Percentiles rank a stretch among this genome's conserved stretches.
Evolutionary conservation across 2,113 vertebrate species (phyloP).

Genomic region (Gymnorhina tibicen): DNA sequence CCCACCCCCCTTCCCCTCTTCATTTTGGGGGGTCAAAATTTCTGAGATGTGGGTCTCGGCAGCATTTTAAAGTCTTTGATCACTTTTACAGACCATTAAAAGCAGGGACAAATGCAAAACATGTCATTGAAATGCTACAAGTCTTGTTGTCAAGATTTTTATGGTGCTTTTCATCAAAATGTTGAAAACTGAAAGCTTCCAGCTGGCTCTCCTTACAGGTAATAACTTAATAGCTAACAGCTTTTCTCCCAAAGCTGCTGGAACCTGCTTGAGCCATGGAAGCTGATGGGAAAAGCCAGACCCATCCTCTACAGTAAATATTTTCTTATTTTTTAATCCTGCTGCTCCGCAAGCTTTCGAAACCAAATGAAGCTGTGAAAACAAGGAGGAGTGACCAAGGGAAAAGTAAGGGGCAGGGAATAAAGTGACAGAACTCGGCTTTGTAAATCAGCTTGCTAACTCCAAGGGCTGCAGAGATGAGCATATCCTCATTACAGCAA

Average conservation of each 20-base stretch:
- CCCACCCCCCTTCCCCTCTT: accelerated
- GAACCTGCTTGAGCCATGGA: conserved; percentile 17
- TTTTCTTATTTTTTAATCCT: conserved; percentile 19
- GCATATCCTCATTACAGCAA: not conserved
- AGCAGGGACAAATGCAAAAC: not conserved
- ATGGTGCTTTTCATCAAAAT: conserved; percentile 58
- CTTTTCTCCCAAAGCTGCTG: conserved; percentile 45
- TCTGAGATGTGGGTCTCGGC: not conserved
- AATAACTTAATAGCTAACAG: conserved; percentile 59
- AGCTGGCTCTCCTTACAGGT: conserved; percentile 54
- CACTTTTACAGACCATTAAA: not conserved
- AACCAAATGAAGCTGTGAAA: not conserved
- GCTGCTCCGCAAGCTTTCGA: not conserved
- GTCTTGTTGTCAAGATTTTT: conserved; percentile 46
- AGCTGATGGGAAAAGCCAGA: conserved; percentile 26
- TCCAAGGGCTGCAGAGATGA: not conserved
- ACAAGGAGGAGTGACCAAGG: not conserved
- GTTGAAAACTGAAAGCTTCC: conserved; percentile 55
- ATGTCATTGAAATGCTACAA: conserved; percentile 2
- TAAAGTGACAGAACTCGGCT: not conserved
- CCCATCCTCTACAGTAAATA: not conserved
- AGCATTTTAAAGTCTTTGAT: conserved; percentile 5
- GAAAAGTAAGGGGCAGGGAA: not conserved
- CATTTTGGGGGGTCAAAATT: not conserved
- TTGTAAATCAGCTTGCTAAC: not conserved